Evolutionary conservation across 2,113 vertebrate genomes (phyloP).

Genomic region (Scopus umbretta): DNA sequence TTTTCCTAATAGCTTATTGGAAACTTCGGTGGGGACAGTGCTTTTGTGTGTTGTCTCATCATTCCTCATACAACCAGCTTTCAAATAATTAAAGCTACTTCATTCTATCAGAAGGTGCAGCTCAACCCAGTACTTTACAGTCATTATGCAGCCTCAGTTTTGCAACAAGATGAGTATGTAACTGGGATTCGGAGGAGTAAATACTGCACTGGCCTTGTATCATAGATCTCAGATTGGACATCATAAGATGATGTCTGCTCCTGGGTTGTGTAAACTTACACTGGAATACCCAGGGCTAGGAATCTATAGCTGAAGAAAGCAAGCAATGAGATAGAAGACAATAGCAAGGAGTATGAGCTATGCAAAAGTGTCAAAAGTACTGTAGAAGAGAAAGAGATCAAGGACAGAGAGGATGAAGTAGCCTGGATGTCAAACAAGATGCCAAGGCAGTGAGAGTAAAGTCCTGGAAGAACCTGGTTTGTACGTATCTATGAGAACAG

Average conservation of each 20-base stretch:
- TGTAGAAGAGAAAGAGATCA: neutral
- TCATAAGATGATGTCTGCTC: neutral
- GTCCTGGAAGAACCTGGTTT: neutral
- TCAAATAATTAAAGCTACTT: slow-evolving; percentile 28
- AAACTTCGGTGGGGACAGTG: slow-evolving; percentile 21
- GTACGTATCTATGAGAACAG: neutral
- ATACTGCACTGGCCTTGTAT: neutral
- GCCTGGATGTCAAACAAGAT: neutral
- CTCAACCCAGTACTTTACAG: neutral
- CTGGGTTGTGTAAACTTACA: neutral
- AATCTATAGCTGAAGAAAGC: neutral
- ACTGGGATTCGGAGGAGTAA: neutral
- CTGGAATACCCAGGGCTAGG: neutral
- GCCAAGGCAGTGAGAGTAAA: neutral
- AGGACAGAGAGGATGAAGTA: neutral
- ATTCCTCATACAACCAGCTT: slow-evolving; percentile 17
- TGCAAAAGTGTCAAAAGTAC: neutral
- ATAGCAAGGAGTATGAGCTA: neutral
- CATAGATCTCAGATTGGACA: neutral
- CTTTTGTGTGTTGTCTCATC: slow-evolving; percentile 22
- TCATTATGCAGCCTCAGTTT: neutral
- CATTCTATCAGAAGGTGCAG: neutral
- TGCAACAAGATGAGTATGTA: neutral
- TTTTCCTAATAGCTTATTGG: slow-evolving; percentile 61
- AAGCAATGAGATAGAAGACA: neutral